phyloP scores from a whole-genome alignment of 2,113 vertebrate genomes.

The Brachypodius melanocephalos region DNA sequence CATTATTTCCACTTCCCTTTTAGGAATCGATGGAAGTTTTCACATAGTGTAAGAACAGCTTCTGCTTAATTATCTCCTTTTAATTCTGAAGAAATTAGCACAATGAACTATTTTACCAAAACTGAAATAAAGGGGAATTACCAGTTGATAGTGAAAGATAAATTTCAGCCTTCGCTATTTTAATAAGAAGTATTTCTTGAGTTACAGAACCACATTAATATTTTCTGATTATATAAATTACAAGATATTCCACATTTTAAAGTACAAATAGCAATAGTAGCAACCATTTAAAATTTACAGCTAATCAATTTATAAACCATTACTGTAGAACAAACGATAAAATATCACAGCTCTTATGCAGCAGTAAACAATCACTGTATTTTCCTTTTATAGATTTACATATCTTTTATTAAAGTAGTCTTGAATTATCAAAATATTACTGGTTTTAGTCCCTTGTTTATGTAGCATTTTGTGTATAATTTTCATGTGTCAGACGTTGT shows the following conservation, averaged over 20 bases:
- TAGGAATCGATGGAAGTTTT: neutral
- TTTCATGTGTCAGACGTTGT: neutral
- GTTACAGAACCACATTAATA: neutral
- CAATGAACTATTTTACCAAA: slow-evolving; percentile 1
- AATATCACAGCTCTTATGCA: neutral
- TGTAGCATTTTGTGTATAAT: neutral
- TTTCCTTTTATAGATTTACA: neutral
- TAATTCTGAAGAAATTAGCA: neutral
- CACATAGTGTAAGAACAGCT: neutral
- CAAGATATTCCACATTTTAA: neutral
- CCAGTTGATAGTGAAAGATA: slow-evolving; percentile 25
- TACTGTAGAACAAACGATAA: neutral
- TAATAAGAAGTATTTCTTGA: neutral
- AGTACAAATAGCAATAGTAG: neutral
- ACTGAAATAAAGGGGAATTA: neutral
- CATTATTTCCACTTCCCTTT: neutral
- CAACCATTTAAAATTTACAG: neutral
- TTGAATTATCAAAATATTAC: neutral
- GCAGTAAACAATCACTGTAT: neutral
- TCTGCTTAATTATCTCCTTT: neutral
- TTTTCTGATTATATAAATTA: slow-evolving; percentile 35
- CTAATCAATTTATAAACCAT: neutral
- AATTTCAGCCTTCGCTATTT: slow-evolving; percentile 43
- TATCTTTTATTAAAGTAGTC: neutral
- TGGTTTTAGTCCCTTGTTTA: neutral